Conservation (phyloP, 2,113 vertebrate species). For the Actenoides lindsayi region DNA sequence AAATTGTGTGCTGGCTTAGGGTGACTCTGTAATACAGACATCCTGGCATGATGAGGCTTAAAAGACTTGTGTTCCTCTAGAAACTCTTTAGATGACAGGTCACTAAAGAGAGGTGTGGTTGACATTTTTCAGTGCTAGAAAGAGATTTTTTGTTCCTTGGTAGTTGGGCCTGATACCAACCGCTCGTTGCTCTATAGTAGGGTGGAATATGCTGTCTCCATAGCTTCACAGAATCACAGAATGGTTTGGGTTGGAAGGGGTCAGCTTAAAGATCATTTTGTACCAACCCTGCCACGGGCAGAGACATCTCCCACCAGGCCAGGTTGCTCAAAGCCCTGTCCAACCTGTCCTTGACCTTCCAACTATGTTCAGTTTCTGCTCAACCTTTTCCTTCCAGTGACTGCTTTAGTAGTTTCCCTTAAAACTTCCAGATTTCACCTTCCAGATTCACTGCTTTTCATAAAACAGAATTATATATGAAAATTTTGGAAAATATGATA, state of each 20-base stretch:
- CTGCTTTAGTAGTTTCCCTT: neutral
- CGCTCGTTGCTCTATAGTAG: rapidly evolving
- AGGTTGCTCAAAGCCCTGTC: neutral
- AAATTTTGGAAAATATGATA: neutral
- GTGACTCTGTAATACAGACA: rapidly evolving
- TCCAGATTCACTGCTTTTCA: neutral
- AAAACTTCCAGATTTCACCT: neutral
- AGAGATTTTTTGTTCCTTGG: neutral
- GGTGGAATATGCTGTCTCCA: too few relatives aligned
- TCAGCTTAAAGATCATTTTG: neutral
- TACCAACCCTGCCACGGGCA: neutral
- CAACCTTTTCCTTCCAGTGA: neutral
- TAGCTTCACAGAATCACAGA: too few relatives aligned
- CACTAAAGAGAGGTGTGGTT: neutral
- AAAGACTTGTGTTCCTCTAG: neutral
- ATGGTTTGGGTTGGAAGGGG: neutral
- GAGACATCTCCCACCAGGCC: neutral
- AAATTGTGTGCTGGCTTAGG: rapidly evolving
- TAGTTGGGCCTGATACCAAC: neutral
- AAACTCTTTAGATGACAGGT: neutral
- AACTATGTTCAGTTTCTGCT: neutral
- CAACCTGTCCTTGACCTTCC: neutral
- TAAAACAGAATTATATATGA: neutral
- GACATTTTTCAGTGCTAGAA: neutral
- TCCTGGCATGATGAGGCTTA: neutral